phyloP scores from a whole-genome alignment of 2,797 vertebrate species.

The Pseudochirops cupreus region DNA sequence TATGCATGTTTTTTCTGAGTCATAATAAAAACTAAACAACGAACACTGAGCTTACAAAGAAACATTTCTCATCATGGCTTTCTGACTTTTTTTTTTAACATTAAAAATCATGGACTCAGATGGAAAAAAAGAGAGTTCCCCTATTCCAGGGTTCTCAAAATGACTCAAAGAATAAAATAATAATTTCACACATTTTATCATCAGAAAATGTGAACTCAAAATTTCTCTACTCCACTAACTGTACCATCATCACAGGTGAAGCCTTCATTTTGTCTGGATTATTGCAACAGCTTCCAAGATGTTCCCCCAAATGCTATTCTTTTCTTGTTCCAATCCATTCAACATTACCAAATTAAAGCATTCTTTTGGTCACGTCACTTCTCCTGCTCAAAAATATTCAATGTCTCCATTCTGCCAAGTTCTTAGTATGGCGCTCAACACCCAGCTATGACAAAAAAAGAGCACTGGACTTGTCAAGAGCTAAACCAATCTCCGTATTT shows the following conservation, averaged over 20 bases:
- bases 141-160: neutral
- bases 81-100: too few species aligned
- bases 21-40: neutral
- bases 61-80: neutral
- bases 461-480: neutral
- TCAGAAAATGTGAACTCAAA: neutral
- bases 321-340: neutral
- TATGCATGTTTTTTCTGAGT: neutral
- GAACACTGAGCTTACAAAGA: neutral
- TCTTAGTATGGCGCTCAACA: neutral
- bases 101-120: neutral
- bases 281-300: neutral
- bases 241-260: neutral
- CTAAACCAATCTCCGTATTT: neutral
- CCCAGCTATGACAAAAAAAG: neutral
- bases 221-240: neutral
- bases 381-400: neutral
- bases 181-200: neutral
- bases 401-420: neutral
- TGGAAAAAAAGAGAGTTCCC: neutral
- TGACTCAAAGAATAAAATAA: neutral
- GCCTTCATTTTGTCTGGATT: neutral
- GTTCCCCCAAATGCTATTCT: neutral
- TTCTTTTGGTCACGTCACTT: neutral
- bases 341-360: neutral